Percentiles rank a stretch among this genome's conserved stretches.
Conservation (phyloP, 2,888 invertebrate species). For the Epiperipatus broadwayi region DNA sequence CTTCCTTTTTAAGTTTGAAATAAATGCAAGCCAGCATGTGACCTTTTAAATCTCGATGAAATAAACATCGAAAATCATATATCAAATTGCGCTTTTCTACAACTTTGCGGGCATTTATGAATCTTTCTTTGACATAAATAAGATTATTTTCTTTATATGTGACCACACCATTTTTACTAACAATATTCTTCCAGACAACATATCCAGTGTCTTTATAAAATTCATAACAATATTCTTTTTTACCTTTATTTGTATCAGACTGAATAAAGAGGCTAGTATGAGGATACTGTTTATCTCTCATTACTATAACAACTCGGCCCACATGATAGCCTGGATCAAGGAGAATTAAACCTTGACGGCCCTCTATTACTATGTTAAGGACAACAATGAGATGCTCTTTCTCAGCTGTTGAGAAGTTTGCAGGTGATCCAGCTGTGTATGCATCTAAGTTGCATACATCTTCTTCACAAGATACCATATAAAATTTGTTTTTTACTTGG, state of each 20-base stretch:
- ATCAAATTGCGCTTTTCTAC: conserved; percentile 73
- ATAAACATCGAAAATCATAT: conserved; percentile 49
- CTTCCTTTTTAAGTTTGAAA: conserved; percentile 44
- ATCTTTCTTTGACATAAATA: conserved; percentile 47
- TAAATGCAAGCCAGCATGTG: conserved; percentile 63
- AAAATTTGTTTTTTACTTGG: conserved; percentile 44
- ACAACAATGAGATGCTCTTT: conserved; percentile 66
- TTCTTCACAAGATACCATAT: conserved; percentile 71
- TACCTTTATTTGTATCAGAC: conserved; percentile 50
- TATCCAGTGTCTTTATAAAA: conserved; percentile 46
- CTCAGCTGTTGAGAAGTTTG: conserved; percentile 40
- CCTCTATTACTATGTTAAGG: conserved; percentile 48
- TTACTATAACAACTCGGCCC: conserved; percentile 60
- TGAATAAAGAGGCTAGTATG: conserved; percentile 48
- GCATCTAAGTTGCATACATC: conserved; percentile 22
- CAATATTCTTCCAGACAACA: conserved; percentile 64
- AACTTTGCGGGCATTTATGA: conserved; percentile 47
- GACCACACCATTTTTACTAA: conserved; percentile 38
- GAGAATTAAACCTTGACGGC: conserved; percentile 52
- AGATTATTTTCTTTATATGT: conserved; percentile 41
- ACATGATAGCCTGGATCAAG: conserved; percentile 83
- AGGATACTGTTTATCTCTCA: conserved; percentile 62
- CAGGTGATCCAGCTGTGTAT: conserved; percentile 17
- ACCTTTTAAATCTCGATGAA: conserved; percentile 63
- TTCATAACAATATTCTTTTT: conserved; percentile 64